Conservation (phyloP, 2,113 vertebrate species). For the Percina caprodes region DNA sequence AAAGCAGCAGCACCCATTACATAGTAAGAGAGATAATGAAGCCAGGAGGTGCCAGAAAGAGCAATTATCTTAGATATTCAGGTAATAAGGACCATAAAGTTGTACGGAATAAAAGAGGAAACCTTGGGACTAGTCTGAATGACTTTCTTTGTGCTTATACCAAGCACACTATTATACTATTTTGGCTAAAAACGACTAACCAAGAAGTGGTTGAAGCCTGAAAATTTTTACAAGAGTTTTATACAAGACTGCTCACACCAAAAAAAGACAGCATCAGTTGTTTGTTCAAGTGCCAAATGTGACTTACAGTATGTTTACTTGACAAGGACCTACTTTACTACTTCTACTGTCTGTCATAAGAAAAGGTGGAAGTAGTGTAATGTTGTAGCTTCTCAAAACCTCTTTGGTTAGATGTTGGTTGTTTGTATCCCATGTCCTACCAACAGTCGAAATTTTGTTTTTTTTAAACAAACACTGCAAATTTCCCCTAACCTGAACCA, state of each 20-base stretch:
- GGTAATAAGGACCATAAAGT: constrained; percentile 59
- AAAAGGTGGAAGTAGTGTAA: neutral
- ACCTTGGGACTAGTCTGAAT: constrained; percentile 1
- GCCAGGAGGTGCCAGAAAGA: constrained; percentile 50
- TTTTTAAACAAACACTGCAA: too few species aligned
- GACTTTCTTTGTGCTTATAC: neutral
- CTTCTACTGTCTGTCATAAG: neutral
- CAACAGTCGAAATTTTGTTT: neutral
- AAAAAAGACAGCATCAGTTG: neutral
- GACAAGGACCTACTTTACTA: neutral
- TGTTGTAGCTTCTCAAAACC: neutral
- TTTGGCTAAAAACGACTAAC: neutral
- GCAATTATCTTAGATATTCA: constrained; percentile 70
- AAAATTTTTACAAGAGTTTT: neutral
- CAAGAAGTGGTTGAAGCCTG: neutral
- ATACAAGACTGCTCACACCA: neutral
- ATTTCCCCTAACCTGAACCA: neutral
- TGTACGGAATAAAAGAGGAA: constrained; percentile 34
- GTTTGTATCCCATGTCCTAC: neutral
- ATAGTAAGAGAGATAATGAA: constrained; percentile 72
- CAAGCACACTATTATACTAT: neutral
- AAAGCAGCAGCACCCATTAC: constrained; percentile 58
- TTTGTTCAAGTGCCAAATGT: neutral
- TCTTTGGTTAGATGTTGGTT: neutral
- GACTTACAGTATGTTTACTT: neutral